Evolutionary conservation across 2,113 vertebrate genomes (phyloP), one percentile per base, ranked within the genome.

Genomic region (Rhinoderma darwinii): DNA sequence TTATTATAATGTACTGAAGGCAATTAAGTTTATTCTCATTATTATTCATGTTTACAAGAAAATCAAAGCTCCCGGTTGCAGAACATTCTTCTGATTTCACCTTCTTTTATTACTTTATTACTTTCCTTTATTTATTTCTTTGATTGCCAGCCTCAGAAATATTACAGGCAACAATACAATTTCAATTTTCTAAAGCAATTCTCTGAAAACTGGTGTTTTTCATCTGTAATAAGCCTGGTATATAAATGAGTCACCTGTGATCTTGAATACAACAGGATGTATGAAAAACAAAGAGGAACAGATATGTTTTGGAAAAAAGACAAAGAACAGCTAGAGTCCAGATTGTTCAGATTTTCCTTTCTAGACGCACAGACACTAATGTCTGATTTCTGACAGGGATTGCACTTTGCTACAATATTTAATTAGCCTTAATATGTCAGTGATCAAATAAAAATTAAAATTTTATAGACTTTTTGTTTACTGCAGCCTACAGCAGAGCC

Each of bases 101-200:
- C 50, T 77, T 44, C 15, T 22, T 86, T 81, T 86, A 30, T 85
- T 27, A 77, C 74, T 77, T n/a, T 61, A 81, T 63, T 81, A 30
- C 30, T 63, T 43, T 81, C 37, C 79, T 37, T 61, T 37, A 73
- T 81, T 73, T 73, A 43, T 86, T 81, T 86, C 50, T 56, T 68
- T 86, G 56, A 59, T 59, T 73, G 78, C 66, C 12, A 72, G 66
- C 7, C 47, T 79, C 12, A 39, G 25, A 59, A 81, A 72, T 82
- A 82, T 66, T 22, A 66, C 73, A 66, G 50, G 35, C 54, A 76
- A 76, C 72, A 63, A 81, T 80, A 20, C 44, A 84, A 37, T 78
- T 78, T n/a, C 59, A 68, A 86, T 86, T 66, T 86, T 77, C 72
- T 79, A 39, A 78, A 79, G 84, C 84, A 86, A 59, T 80, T 80